Conservation (phyloP, 30 jellyfish, hydroid and myxozoan genomes). For the Mastigias papua region DNA sequence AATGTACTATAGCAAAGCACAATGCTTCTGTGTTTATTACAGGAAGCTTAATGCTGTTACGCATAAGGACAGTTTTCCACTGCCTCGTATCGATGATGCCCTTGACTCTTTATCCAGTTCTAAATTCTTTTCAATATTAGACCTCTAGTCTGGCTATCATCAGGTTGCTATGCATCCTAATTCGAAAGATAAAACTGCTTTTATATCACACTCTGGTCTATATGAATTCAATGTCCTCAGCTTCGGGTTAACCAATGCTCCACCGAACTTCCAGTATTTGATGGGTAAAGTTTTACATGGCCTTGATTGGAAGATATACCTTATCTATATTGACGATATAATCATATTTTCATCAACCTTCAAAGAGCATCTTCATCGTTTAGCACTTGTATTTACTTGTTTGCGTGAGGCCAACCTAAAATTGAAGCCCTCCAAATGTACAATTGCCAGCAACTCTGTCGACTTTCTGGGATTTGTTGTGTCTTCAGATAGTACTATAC, state of each 20-base stretch:
- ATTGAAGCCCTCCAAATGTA: constrained; percentile 65
- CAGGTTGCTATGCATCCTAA: no score
- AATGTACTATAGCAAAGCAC: no score
- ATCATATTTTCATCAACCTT: constrained; percentile 23
- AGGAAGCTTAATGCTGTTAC: no score
- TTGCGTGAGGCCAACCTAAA: constrained; percentile 62
- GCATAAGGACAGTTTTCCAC: no score
- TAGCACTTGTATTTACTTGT: constrained; percentile 43
- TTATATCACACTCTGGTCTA: no score
- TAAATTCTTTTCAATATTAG: constrained; percentile 42
- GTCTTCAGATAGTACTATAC: constrained; percentile 52
- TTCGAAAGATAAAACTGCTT: no score
- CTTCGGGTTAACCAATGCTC: constrained; percentile 63
- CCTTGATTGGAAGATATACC: constrained; percentile 48
- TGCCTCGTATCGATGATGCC: no score
- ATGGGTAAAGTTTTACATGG: constrained; percentile 38
- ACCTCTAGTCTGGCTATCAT: constrained; percentile 42
- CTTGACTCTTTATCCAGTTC: no score
- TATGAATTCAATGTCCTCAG: no score
- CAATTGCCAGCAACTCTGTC: constrained; percentile 44
- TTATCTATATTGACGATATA: no score
- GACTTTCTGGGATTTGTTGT: constrained; percentile 69
- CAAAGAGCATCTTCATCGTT: constrained; percentile 46
- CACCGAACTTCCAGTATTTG: constrained; percentile 52
- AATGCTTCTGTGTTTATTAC: constrained; percentile 66